Conservation (phyloP, 1,140 invertebrate genomes). For the Drosophila nebulosa region DNA sequence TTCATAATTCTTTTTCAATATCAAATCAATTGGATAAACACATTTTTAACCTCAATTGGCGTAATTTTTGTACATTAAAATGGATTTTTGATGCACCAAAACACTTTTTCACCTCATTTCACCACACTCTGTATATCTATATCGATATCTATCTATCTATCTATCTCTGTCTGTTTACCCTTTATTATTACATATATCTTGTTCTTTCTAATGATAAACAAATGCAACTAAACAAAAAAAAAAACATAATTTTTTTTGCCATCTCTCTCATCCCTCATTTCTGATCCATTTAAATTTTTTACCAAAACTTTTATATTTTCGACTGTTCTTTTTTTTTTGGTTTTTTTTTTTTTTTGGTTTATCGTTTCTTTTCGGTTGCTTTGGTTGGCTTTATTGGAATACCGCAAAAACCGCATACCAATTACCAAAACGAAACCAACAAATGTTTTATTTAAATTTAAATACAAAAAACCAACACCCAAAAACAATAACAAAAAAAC, state of each 20-base stretch:
- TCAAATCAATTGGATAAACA: not conserved
- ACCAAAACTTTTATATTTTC: not conserved
- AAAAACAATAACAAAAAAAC: conserved; percentile 6
- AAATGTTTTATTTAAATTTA: not conserved
- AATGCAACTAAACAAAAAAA: conserved; percentile 57
- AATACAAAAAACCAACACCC: conserved; percentile 20
- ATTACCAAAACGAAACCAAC: not conserved
- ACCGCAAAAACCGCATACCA: not conserved
- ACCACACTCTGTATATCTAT: conserved; percentile 32
- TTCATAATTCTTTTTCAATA: not conserved
- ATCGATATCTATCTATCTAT: not conserved
- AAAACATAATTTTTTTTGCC: conserved; percentile 53
- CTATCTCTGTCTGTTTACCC: not conserved
- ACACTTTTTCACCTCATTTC: conserved; percentile 3
- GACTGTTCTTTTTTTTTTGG: conserved; percentile 1
- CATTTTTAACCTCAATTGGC: not conserved
- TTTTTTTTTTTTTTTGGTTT: conserved; percentile 15
- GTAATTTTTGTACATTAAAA: not conserved
- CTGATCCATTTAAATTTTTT: not conserved
- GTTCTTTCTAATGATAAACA: conserved; percentile 27
- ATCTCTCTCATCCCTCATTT: conserved; percentile 61
- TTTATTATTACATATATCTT: not conserved
- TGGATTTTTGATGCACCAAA: not conserved
- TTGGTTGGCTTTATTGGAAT: not conserved
- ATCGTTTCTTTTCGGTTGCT: not conserved